Conservation (phyloP, 2,797 vertebrate species). For the Gobio occitaniae region DNA sequence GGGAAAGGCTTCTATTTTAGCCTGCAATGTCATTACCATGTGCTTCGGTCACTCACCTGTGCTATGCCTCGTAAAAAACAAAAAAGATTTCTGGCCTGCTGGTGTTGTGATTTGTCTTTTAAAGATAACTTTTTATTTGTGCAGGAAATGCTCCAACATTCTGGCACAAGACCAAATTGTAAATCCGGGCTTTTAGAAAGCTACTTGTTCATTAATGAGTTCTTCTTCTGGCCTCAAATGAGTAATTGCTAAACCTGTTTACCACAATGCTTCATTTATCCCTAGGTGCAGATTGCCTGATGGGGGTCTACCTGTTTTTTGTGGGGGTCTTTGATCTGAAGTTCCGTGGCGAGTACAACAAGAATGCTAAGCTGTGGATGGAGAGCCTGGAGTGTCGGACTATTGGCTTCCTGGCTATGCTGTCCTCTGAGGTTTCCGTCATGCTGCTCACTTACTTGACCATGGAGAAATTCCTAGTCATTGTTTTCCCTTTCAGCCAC, state of each 20-base stretch:
- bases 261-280: not conserved
- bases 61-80: not conserved
- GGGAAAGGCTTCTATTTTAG: not conserved
- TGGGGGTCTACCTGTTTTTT: slow-evolving; percentile 85
- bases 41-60: not conserved
- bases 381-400: slow-evolving; percentile 80
- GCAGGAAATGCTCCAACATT: not conserved
- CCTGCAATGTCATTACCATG: not conserved
- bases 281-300: slow-evolving; percentile 84
- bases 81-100: not conserved
- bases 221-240: not conserved
- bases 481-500: slow-evolving; percentile 88
- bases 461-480: slow-evolving; percentile 87
- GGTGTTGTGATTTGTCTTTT: slow-evolving; percentile 23
- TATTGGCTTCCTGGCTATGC: slow-evolving; percentile 82
- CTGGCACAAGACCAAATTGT: slow-evolving; percentile 1
- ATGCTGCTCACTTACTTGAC: slow-evolving; percentile 86
- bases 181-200: not conserved
- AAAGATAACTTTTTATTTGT: not conserved
- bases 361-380: slow-evolving; percentile 83
- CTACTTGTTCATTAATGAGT: slow-evolving; percentile 3
- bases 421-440: slow-evolving; percentile 85
- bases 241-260: not conserved
- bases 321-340: slow-evolving; percentile 83
- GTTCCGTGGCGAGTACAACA: slow-evolving; percentile 83